phyloP scores from a whole-genome alignment of 2,888 invertebrate genomes.

The Drosophila atripex region DNA sequence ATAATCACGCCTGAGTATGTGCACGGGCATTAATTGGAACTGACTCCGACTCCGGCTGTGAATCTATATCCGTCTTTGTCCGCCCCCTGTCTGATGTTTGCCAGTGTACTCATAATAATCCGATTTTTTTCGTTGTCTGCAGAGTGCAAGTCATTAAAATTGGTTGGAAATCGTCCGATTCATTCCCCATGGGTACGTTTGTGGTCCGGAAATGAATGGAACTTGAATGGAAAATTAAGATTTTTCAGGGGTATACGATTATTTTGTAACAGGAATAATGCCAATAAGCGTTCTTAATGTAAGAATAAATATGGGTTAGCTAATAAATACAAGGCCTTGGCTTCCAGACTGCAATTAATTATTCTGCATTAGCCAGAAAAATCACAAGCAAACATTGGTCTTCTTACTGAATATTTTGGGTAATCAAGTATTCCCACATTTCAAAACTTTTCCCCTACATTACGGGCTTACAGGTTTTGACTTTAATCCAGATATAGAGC shows the following conservation, averaged over 20 bases:
- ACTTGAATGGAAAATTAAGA: too few relatives aligned
- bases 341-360: background rate
- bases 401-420: background rate
- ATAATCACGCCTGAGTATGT: slow-evolving; percentile 67
- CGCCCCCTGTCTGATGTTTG: slow-evolving; percentile 1
- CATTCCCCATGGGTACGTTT: slow-evolving; percentile 7
- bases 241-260: slow-evolving; percentile 7
- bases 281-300: background rate
- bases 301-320: background rate
- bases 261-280: background rate
- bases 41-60: slow-evolving; percentile 1
- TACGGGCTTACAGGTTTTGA: background rate
- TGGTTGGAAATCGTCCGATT: slow-evolving; percentile 36
- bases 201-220: slow-evolving; percentile 26
- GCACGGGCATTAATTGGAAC: slow-evolving; percentile 59
- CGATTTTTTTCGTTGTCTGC: slow-evolving; percentile 42
- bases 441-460: background rate
- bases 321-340: background rate
- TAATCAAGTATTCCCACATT: too few relatives aligned
- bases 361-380: background rate
- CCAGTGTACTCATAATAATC: slow-evolving; percentile 64
- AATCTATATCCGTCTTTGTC: background rate
- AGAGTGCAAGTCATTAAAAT: slow-evolving; percentile 64
- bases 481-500: slow-evolving; percentile 13
- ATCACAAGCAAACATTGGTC: background rate